Percentiles rank a stretch among this genome's conserved stretches.
These are phyloP conservation scores for Lasioglossum lativentre DNA, from an alignment of 2,888 invertebrate genomes.

Conservation along the genomic window DNA sequence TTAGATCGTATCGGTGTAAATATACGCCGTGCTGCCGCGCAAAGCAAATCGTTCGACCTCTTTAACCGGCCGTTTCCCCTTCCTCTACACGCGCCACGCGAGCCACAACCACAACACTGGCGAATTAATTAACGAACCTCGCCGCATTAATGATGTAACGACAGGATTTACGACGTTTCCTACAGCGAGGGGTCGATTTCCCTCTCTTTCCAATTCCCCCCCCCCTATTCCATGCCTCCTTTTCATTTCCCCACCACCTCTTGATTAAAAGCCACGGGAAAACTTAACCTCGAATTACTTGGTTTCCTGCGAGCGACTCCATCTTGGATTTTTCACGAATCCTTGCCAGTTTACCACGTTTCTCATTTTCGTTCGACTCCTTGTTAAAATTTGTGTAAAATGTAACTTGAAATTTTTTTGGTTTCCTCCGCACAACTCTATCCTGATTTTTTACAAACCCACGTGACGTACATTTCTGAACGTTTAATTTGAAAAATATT, in stretches of 20 bases:
- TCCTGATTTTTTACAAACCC: too few relatives aligned
- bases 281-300: neutral
- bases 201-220: constrained; percentile 26
- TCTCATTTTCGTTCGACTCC: neutral
- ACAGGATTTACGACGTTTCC: constrained; percentile 59
- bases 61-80: constrained; percentile 29
- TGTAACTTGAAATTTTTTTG: too few relatives aligned
- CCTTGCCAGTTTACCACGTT: neutral
- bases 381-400: neutral
- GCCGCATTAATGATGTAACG: constrained; percentile 64
- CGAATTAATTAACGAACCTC: constrained; percentile 64
- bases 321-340: neutral
- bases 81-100: neutral
- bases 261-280: neutral
- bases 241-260: neutral
- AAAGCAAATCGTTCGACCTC: constrained; percentile 53
- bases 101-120: constrained; percentile 32
- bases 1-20: constrained; percentile 59
- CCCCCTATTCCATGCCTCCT: neutral
- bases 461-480: too few relatives aligned
- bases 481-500: too few relatives aligned
- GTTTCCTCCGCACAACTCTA: too few relatives aligned
- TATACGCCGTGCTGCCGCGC: constrained; percentile 32
- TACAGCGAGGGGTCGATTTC: constrained; percentile 35
- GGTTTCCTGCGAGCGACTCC: neutral